Evolutionary conservation across 64 coral and sea anemone genomes (phyloP).

Genomic region (Catalaphyllia jardinei): DNA sequence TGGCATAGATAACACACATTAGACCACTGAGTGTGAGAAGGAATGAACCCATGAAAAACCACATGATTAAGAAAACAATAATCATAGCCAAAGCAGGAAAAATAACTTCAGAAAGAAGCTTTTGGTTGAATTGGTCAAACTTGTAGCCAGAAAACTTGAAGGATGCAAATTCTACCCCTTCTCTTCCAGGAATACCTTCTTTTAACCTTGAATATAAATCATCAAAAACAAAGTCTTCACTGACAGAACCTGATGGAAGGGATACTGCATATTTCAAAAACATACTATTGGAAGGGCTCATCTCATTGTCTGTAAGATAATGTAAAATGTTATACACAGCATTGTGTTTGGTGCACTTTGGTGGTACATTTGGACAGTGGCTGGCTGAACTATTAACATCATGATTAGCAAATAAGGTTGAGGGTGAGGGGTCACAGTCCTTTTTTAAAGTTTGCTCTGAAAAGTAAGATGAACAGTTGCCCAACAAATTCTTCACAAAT

Average conservation of each 20-base stretch:
- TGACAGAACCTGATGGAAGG: neutral
- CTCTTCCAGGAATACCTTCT: constrained; percentile 37
- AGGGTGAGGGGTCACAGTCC: neutral
- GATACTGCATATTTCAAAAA: constrained; percentile 55
- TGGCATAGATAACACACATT: constrained; percentile 74
- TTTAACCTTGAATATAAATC: constrained; percentile 59
- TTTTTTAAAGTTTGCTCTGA: constrained; percentile 25
- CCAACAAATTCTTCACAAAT: constrained; percentile 26
- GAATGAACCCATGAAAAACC: constrained; percentile 70
- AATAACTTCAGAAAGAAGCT: constrained; percentile 57
- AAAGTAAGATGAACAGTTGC: constrained; percentile 58
- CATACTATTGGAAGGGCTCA: constrained; percentile 30
- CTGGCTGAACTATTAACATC: neutral
- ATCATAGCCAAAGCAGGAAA: constrained; percentile 83
- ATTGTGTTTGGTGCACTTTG: constrained; percentile 40
- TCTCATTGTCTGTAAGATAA: constrained; percentile 64
- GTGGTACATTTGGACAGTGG: constrained; percentile 35
- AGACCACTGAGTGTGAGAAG: constrained; percentile 73
- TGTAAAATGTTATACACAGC: constrained; percentile 64
- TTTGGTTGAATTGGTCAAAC: constrained; percentile 52
- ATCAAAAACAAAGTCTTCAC: neutral
- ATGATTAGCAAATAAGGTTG: neutral
- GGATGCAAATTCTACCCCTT: constrained; percentile 62
- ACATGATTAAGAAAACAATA: constrained; percentile 72
- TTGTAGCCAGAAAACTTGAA: constrained; percentile 65